A percentile compares a stretch with the other conserved stretches of the same genome.
These are phyloP conservation scores for Gadus chalcogrammus DNA, from an alignment of 2,113 vertebrate genomes.

Conservation along the genomic window DNA sequence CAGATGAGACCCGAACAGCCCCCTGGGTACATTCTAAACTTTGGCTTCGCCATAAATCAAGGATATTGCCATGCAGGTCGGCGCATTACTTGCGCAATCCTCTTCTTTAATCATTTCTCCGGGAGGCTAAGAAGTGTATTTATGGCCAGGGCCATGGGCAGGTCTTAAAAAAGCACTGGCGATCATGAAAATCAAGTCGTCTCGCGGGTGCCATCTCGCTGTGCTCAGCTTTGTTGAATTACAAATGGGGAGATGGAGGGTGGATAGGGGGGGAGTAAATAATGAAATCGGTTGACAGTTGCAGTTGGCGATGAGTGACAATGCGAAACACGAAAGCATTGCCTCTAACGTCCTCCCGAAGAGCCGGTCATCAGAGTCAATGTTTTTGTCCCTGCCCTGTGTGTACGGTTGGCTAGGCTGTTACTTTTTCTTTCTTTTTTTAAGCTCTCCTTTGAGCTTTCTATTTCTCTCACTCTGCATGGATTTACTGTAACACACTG, in stretches of 20 bases:
- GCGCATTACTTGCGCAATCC: constrained; percentile 63
- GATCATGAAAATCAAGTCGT: constrained; percentile 70
- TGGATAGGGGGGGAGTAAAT: constrained; percentile 5
- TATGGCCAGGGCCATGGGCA: constrained; percentile 61
- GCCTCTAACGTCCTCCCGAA: constrained; percentile 38
- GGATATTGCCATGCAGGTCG: constrained; percentile 55
- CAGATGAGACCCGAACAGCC: constrained; percentile 57
- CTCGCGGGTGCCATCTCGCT: constrained; percentile 63
- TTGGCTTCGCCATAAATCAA: constrained; percentile 59
- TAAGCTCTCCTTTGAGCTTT: constrained; percentile 22
- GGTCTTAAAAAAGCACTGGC: constrained; percentile 66
- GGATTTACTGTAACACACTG: constrained; percentile 54
- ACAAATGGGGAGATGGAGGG: constrained; percentile 60
- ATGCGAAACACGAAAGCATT: constrained; percentile 42
- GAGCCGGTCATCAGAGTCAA: constrained; percentile 48
- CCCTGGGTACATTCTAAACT: constrained; percentile 55
- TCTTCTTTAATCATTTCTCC: constrained; percentile 71
- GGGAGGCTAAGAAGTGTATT: constrained; percentile 70
- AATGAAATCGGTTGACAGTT: constrained; percentile 21
- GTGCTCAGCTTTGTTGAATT: constrained; percentile 60
- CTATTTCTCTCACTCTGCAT: constrained; percentile 15
- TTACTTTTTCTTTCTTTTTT: constrained; percentile 47
- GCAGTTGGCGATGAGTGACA: constrained; percentile 39
- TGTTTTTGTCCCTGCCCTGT: constrained; percentile 44
- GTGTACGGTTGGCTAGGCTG: constrained; percentile 50